phyloP scores from a whole-genome alignment of 2,113 vertebrate species.

The Vidua chalybeata region DNA sequence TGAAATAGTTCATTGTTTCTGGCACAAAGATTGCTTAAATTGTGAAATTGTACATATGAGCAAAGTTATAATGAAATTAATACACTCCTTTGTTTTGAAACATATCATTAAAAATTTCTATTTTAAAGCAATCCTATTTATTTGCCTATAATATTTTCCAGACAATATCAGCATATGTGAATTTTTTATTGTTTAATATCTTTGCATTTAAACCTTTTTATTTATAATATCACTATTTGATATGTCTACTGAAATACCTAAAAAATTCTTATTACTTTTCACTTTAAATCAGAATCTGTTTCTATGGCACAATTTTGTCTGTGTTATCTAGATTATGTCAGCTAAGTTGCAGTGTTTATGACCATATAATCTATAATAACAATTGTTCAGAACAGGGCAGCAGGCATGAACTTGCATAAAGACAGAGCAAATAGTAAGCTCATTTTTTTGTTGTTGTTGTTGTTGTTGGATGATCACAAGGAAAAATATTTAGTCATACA shows the following conservation, averaged over 20 bases:
- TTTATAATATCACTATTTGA: not conserved
- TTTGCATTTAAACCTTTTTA: not conserved
- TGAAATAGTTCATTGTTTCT: not conserved
- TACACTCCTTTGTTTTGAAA: not conserved
- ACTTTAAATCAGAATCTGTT: not conserved
- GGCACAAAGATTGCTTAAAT: not conserved
- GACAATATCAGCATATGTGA: not conserved
- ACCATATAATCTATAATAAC: not conserved
- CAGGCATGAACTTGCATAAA: not conserved
- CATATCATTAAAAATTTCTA: rapidly evolving
- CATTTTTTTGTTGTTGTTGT: not conserved
- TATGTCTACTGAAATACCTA: not conserved
- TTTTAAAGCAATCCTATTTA: not conserved
- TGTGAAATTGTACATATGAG: not conserved
- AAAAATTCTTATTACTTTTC: not conserved
- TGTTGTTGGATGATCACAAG: not conserved
- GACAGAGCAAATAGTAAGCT: not conserved
- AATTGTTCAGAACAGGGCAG: not conserved
- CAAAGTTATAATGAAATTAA: not conserved
- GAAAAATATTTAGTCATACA: not conserved
- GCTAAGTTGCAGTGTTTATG: not conserved
- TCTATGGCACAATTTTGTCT: not conserved
- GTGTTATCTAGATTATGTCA: not conserved
- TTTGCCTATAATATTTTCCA: not conserved
- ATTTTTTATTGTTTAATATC: not conserved